Evolutionary conservation across 2,888 invertebrate genomes (phyloP).

Genomic region (Nephrotoma flavescens): DNA sequence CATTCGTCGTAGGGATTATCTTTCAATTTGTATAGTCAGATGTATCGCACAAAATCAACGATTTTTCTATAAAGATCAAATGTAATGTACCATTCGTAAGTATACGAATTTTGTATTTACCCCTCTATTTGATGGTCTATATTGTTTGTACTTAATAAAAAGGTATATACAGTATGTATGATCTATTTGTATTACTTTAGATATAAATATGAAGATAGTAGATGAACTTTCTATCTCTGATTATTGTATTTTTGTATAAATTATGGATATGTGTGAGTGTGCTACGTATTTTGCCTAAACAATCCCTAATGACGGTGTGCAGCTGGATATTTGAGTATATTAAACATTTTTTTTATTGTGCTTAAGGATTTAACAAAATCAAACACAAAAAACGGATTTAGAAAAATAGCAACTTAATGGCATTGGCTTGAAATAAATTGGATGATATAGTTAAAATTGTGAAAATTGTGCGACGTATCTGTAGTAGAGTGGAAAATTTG

Average conservation of each 20-base stretch:
- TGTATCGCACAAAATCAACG: neutral
- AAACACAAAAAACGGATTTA: neutral
- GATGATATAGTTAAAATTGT: neutral
- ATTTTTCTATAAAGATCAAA: neutral
- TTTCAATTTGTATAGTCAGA: neutral
- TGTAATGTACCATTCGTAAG: neutral
- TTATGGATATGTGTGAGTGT: neutral
- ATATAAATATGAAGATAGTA: neutral
- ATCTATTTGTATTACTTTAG: neutral
- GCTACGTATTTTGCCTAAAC: neutral
- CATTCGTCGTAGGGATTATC: neutral
- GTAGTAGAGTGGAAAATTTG: neutral
- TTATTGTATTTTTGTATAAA: neutral
- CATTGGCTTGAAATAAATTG: neutral
- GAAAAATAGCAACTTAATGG: neutral
- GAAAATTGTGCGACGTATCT: neutral
- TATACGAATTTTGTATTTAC: neutral
- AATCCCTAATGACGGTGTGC: neutral
- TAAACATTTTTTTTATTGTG: neutral
- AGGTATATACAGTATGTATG: neutral
- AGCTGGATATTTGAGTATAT: neutral
- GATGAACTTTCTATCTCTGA: neutral
- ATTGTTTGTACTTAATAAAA: neutral
- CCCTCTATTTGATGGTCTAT: neutral
- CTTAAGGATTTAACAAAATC: neutral